Percentiles rank a stretch among this genome's conserved stretches.
Conservation (phyloP, 2,888 invertebrate genomes). For the Ochropleura plecta region DNA sequence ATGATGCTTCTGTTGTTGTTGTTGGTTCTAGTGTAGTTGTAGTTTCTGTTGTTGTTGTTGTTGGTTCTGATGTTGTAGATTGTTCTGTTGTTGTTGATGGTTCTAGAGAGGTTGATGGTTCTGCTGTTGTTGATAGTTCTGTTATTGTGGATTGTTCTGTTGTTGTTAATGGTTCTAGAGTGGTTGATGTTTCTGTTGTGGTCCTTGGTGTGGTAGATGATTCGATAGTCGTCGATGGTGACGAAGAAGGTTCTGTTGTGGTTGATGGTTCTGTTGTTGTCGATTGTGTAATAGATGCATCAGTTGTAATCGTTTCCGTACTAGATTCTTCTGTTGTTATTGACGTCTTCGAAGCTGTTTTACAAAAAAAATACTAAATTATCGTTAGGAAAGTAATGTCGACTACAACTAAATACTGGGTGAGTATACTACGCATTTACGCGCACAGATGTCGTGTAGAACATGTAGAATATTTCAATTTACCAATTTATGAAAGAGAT, state of each 20-base stretch:
- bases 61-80: not conserved
- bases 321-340: not conserved
- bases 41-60: not conserved
- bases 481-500: not conserved
- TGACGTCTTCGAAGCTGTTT: conserved; percentile 8
- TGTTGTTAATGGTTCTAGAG: conserved; percentile 8
- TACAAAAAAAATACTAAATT: not conserved
- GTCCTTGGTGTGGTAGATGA: not conserved
- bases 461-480: not conserved
- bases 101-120: not conserved
- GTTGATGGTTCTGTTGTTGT: not conserved
- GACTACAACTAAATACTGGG: not conserved
- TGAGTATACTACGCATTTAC: not conserved
- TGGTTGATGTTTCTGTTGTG: conserved; percentile 12
- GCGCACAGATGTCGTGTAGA: not conserved
- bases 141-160: conserved; percentile 9
- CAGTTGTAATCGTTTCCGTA: not conserved
- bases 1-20: not conserved
- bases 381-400: not conserved
- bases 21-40: not conserved
- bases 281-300: not conserved
- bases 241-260: not conserved
- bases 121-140: not conserved
- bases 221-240: not conserved
- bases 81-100: not conserved